phyloP scores from a whole-genome alignment of 1,140 invertebrate genomes.

The Hyles vespertilio region DNA sequence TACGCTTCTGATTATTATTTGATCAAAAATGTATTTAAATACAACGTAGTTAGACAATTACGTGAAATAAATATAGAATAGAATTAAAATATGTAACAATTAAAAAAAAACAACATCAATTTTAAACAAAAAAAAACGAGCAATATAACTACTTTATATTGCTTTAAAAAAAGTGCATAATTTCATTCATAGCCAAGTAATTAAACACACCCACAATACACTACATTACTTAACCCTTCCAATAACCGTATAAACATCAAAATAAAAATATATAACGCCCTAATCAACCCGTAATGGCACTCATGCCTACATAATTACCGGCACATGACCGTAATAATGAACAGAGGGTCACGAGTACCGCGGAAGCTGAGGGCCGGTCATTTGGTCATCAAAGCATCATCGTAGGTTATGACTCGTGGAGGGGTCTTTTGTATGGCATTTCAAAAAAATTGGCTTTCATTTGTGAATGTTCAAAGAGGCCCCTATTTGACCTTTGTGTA shows the following conservation, averaged over 20 bases:
- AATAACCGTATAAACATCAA: too few species aligned
- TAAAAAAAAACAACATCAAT: too few species aligned
- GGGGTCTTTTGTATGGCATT: constrained; percentile 42
- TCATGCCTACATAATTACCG: constrained; percentile 2
- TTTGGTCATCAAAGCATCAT: constrained; percentile 56
- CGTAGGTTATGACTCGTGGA: constrained; percentile 33
- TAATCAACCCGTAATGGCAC: background rate
- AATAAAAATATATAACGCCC: too few species aligned
- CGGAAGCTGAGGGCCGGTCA: constrained; percentile 46
- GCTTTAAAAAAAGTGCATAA: too few species aligned
- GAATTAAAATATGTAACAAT: too few species aligned
- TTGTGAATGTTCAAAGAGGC: constrained; percentile 15
- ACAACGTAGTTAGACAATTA: too few species aligned
- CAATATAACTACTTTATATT: too few species aligned
- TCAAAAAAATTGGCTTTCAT: constrained; percentile 24
- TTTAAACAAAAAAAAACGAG: too few species aligned
- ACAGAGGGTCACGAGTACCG: constrained; percentile 28
- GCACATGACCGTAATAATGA: constrained; percentile 17
- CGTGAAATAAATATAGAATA: too few species aligned
- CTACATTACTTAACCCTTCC: too few species aligned
- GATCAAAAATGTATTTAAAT: too few species aligned
- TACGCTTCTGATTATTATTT: too few species aligned
- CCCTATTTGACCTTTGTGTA: background rate
- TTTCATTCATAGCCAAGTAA: background rate
- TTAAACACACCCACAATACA: background rate